Base-by-base conservation (phyloP, 2,113 vertebrate species). In the Eclectus roratus region DNA sequence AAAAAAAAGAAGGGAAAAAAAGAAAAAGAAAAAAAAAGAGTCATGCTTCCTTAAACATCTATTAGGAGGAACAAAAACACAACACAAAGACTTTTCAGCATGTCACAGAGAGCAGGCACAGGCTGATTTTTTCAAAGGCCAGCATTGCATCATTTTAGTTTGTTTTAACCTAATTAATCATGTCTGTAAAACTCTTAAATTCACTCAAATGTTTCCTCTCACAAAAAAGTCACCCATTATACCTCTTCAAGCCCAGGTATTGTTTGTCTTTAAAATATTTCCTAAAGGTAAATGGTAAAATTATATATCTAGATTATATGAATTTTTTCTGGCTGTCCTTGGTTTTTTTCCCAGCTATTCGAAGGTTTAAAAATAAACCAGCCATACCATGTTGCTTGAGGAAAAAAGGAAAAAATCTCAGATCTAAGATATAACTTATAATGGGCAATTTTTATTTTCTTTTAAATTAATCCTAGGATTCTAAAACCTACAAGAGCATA, bases 361-460 rank as follows among this genome's bases (percentile, higher is more conserved):
- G 74, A 84, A 15, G 3, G 28, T 92, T 86, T 89, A 86, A 96
- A 95, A 95, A 92, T 84, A 95, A 91, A 84, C n/a, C 44, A 88
- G 41, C 53, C 77, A 84, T 70, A 70, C 41, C 3, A 14, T 9
- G 27, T 49, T 41, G 29, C 84, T 84, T 61, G 31, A 86, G 53
- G 27, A 91, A 91, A 78, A 64, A 41, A 80, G 33, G 33, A 65
- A 80, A 85, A 72, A 39, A 60, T 16, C 53, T 83, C 61, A 86
- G 21, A 68, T 86, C 44, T 77, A 27, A 80, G 31, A 66, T 87
- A 73, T 28, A 77, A 55, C 44, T 65, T 86, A 44, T 70, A 94
- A 91, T 81, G 43, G 41, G 11, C 27, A 43, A 27, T 5, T 60
- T 63, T 41, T 31, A 52, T 37, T 69, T 50, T 74, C 18, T 43